A percentile compares a stretch with the other conserved stretches of the same genome.
Evolutionary conservation across 92 coral and sea anemone genomes (phyloP).

Genomic region (Palythoa grandis): DNA sequence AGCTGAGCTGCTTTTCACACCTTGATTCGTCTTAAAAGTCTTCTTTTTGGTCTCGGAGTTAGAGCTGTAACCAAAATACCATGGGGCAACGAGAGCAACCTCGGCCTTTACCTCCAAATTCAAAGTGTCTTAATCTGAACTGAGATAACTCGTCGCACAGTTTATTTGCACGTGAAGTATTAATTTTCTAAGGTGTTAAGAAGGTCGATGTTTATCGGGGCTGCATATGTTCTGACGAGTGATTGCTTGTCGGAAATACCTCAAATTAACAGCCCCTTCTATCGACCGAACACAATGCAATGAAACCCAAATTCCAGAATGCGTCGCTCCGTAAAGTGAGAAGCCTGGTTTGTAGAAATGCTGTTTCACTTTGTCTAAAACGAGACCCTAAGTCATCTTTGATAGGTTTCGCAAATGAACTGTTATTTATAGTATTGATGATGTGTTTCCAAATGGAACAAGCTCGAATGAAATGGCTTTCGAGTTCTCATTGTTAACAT

Average conservation of each 20-base stretch:
- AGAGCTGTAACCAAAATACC: slow-evolving; percentile 4
- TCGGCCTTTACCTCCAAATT: not conserved
- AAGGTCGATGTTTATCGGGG: slow-evolving; percentile 41
- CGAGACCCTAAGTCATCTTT: not conserved
- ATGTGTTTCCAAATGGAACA: not conserved
- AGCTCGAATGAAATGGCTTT: not conserved
- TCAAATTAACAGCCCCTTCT: slow-evolving; percentile 39
- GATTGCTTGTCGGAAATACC: slow-evolving; percentile 39
- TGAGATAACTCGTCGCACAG: not conserved
- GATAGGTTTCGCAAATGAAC: not conserved
- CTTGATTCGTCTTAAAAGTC: not conserved
- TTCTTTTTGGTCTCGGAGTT: not conserved
- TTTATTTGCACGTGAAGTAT: slow-evolving; percentile 29
- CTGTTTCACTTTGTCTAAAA: not conserved
- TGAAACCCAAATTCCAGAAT: not conserved
- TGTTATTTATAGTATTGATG: not conserved
- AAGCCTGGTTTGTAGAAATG: too few relatives aligned
- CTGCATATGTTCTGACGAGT: slow-evolving; percentile 42
- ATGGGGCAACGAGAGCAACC: not conserved
- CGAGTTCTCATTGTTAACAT: not conserved
- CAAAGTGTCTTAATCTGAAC: not conserved
- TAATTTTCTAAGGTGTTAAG: slow-evolving; percentile 22
- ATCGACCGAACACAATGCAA: slow-evolving; percentile 26
- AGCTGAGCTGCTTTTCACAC: not conserved
- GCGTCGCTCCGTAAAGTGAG: not conserved